A percentile compares a stretch with the other conserved stretches of the same genome.
These are phyloP conservation scores for Apeltes quadracus DNA, from an alignment of 2,113 vertebrate genomes.

Conservation along the genomic window DNA sequence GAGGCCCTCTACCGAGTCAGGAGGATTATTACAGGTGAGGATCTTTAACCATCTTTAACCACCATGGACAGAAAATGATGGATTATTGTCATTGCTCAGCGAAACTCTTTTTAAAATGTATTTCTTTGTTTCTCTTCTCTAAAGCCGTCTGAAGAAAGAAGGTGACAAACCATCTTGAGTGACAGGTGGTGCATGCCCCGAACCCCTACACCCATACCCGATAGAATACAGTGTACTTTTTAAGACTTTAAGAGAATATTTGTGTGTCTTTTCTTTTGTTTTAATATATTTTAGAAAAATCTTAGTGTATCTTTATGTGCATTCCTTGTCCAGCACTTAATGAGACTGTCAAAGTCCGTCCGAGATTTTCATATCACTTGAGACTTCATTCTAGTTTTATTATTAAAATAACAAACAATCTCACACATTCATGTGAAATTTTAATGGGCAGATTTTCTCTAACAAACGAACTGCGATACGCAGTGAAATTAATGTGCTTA, in stretches of 20 bases:
- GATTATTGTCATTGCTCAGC: neutral
- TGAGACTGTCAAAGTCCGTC: slow-evolving; percentile 86
- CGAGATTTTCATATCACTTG: slow-evolving; percentile 88
- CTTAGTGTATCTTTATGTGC: slow-evolving; percentile 85
- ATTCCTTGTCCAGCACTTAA: slow-evolving; percentile 90
- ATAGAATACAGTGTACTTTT: slow-evolving; percentile 84
- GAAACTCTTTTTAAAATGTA: neutral
- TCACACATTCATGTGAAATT: slow-evolving; percentile 47
- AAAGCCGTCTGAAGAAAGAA: slow-evolving; percentile 99
- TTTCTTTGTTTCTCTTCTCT: slow-evolving; percentile 52
- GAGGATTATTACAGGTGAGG: slow-evolving; percentile 98
- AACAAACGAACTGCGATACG: slow-evolving; percentile 54
- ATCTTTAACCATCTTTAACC: no score
- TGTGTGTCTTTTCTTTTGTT: slow-evolving; percentile 61
- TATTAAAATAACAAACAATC: slow-evolving; percentile 40
- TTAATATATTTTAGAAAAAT: slow-evolving; percentile 81
- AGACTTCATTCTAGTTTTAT: slow-evolving; percentile 66
- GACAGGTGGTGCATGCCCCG: slow-evolving; percentile 79
- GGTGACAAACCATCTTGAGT: slow-evolving; percentile 98
- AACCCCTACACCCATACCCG: slow-evolving; percentile 71
- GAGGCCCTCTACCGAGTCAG: slow-evolving; percentile 92
- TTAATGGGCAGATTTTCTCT: slow-evolving; percentile 46
- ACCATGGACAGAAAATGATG: neutral
- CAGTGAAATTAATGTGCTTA: slow-evolving; percentile 50
- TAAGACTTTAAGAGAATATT: slow-evolving; percentile 76